Percentiles rank a stretch among this genome's conserved stretches.
These are phyloP conservation scores for Phthorimaea operculella DNA, from an alignment of 1,140 invertebrate species.

Conservation along the genomic window DNA sequence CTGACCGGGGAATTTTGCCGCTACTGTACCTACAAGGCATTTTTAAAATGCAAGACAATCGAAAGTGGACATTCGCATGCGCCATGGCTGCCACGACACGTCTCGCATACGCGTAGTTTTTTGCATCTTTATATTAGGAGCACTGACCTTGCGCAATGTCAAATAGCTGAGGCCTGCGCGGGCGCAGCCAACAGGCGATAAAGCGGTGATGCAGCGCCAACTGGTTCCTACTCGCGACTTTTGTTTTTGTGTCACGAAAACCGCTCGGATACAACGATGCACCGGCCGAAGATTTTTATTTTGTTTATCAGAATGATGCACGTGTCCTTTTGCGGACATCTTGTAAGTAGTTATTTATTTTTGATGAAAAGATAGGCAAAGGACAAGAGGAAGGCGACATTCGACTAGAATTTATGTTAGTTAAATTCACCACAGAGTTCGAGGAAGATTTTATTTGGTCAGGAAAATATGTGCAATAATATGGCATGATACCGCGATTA, in stretches of 20 bases:
- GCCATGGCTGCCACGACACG: conserved; percentile 32
- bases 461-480: not conserved
- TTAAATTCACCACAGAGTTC: not conserved
- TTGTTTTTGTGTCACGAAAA: conserved; percentile 29
- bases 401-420: not conserved
- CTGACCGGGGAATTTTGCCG: conserved; percentile 12
- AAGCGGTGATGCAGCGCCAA: conserved; percentile 21
- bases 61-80: conserved; percentile 57
- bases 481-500: not conserved
- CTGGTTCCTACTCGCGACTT: conserved; percentile 31
- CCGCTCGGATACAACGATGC: conserved; percentile 1
- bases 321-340: not conserved
- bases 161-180: conserved; percentile 53
- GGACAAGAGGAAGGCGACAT: not conserved
- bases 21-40: conserved; percentile 18
- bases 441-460: not conserved
- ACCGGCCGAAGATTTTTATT: not conserved
- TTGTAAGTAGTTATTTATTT: no score
- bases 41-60: conserved; percentile 53
- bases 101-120: conserved; percentile 42
- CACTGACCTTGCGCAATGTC: conserved; percentile 67
- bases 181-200: conserved; percentile 21
- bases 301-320: not conserved
- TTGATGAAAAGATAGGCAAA: not conserved
- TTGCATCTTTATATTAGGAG: conserved; percentile 66